A percentile compares a stretch with the other conserved stretches of the same genome.
Conservation (phyloP, 2,797 vertebrate genomes). For the Furcifer pardalis region DNA sequence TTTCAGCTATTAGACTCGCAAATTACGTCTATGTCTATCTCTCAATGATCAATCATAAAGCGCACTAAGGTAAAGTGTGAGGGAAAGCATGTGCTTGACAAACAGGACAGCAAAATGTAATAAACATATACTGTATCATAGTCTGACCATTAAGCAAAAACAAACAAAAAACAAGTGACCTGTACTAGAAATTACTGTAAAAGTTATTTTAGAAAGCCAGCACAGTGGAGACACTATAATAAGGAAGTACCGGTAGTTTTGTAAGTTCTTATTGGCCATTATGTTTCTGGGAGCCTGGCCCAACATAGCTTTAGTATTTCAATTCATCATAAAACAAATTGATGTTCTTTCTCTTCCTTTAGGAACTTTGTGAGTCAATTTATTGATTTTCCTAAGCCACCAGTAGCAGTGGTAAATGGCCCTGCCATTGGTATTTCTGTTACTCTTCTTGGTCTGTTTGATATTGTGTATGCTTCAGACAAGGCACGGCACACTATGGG, state of each 20-base stretch:
- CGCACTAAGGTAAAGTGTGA: no score
- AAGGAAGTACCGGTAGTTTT: neutral
- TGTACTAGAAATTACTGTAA: neutral
- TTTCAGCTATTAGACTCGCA: no score
- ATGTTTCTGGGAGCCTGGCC: neutral
- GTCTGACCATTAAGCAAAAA: neutral
- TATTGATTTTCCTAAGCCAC: constrained; percentile 89
- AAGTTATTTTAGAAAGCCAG: neutral
- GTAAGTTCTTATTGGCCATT: neutral
- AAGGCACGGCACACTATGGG: constrained; percentile 58
- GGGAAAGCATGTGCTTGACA: no score
- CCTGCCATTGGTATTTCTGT: constrained; percentile 84
- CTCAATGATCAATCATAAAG: no score
- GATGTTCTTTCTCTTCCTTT: neutral
- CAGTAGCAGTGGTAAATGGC: constrained; percentile 85
- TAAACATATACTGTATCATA: no score
- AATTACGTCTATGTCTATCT: no score
- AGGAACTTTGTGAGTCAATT: constrained; percentile 78
- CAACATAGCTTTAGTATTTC: neutral
- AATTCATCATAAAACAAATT: neutral
- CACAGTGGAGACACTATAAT: neutral
- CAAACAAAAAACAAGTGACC: neutral
- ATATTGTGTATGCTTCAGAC: constrained; percentile 84
- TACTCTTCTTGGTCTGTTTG: constrained; percentile 78
- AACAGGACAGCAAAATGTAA: no score